phyloP scores from a whole-genome alignment of 2,113 vertebrate genomes.

The Heterochromis multidens region DNA sequence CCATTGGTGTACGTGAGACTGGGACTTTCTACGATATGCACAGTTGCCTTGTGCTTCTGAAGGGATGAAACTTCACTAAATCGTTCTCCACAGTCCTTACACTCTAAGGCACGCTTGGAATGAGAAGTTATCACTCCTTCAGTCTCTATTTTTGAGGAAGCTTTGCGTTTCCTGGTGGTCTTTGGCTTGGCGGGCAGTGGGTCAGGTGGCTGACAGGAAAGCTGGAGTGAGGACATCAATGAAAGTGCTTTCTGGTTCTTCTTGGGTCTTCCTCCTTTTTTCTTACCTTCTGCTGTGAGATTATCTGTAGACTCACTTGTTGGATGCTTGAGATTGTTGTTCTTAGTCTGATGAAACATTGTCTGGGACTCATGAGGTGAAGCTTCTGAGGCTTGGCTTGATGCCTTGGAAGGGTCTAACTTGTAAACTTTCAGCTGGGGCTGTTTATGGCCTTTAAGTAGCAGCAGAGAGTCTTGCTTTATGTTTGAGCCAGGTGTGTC shows the following conservation, averaged over 20 bases:
- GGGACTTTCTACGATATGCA: conserved; percentile 66
- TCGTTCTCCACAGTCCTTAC: conserved; percentile 72
- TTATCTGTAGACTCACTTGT: not conserved
- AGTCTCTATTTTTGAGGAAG: conserved; percentile 59
- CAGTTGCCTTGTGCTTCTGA: conserved; percentile 70
- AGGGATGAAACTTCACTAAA: conserved; percentile 72
- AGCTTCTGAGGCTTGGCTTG: conserved; percentile 31
- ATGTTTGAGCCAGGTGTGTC: conserved; percentile 30
- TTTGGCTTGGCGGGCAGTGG: conserved; percentile 54
- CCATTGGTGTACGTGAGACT: conserved; percentile 63
- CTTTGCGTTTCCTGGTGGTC: conserved; percentile 72
- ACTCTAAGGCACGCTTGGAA: conserved; percentile 68
- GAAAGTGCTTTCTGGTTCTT: conserved; percentile 55
- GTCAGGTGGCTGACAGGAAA: conserved; percentile 15
- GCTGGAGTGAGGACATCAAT: conserved; percentile 41
- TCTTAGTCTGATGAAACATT: not conserved
- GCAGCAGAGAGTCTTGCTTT: conserved; percentile 67
- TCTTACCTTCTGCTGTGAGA: conserved; percentile 16
- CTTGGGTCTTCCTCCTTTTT: conserved; percentile 55
- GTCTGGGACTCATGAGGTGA: conserved; percentile 22
- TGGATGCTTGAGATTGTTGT: not conserved
- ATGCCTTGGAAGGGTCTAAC: conserved; percentile 64
- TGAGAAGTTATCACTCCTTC: conserved; percentile 66
- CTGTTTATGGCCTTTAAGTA: conserved; percentile 80
- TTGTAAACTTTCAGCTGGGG: conserved; percentile 80